Conservation (phyloP, 2,888 invertebrate genomes). For the Andrena haemorrhoa region DNA sequence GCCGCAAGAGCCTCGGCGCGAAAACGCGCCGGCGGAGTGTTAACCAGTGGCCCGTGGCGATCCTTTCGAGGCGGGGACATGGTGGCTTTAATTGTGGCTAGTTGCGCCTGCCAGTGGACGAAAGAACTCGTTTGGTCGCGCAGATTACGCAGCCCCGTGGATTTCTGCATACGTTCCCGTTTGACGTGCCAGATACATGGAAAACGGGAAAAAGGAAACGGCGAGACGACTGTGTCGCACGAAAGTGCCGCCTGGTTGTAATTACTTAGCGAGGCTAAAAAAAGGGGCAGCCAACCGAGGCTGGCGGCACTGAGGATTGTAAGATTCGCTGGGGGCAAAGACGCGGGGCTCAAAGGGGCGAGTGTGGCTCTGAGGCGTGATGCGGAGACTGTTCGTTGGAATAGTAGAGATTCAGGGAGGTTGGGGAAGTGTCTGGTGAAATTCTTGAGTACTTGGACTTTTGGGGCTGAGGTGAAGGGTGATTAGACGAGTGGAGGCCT, state of each 20-base stretch:
- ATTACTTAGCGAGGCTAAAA: neutral
- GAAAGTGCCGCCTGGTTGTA: neutral
- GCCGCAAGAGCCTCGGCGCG: too few relatives aligned
- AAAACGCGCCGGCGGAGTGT: too few relatives aligned
- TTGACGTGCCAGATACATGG: slow-evolving; percentile 42
- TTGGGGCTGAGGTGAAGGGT: too few relatives aligned
- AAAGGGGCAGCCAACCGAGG: slow-evolving; percentile 3
- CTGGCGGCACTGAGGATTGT: too few relatives aligned
- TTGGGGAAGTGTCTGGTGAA: too few relatives aligned
- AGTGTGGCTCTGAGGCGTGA: too few relatives aligned
- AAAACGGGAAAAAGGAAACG: slow-evolving; percentile 27
- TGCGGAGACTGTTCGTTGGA: too few relatives aligned
- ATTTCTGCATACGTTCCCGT: slow-evolving; percentile 36
- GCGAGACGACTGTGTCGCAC: slow-evolving; percentile 9
- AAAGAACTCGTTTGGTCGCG: slow-evolving; percentile 17
- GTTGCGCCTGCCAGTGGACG: neutral
- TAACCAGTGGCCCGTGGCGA: neutral
- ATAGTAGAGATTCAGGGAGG: too few relatives aligned
- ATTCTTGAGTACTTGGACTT: too few relatives aligned
- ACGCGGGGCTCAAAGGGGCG: too few relatives aligned
- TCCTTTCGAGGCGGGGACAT: neutral
- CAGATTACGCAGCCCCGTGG: neutral
- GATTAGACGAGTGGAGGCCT: too few relatives aligned
- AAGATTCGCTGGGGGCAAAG: too few relatives aligned
- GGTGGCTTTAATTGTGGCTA: neutral